Evolutionary conservation across 2,113 vertebrate genomes (phyloP).

Genomic region (Uria lomvia): DNA sequence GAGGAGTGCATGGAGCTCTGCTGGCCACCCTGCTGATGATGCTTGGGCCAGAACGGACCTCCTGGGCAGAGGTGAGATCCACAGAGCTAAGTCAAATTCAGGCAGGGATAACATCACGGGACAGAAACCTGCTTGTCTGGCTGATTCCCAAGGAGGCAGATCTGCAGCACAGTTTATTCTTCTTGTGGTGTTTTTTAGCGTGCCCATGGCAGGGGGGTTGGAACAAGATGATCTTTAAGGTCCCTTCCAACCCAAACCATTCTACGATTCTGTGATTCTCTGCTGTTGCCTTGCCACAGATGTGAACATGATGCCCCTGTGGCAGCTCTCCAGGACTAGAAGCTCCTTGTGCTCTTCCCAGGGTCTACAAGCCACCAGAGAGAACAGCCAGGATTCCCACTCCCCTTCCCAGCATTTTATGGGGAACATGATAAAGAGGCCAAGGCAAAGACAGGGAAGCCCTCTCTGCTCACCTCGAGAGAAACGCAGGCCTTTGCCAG

Average conservation of each 20-base stretch:
- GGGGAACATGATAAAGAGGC: background rate
- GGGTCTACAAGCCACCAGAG: background rate
- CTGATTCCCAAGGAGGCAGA: background rate
- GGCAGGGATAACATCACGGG: background rate
- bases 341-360: background rate
- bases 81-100: background rate
- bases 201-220: too few species aligned
- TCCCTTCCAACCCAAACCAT: too few species aligned
- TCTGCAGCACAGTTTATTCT: background rate
- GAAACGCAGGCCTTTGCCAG: conserved; percentile 92
- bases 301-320: rapidly evolving
- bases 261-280: background rate
- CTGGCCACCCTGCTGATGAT: background rate
- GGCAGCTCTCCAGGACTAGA: background rate
- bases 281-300: background rate
- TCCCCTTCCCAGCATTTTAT: background rate
- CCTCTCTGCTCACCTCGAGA: conserved; percentile 82
- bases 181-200: too few species aligned
- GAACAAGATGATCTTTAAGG: too few species aligned
- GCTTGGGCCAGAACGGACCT: background rate
- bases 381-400: background rate
- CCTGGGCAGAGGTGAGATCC: background rate
- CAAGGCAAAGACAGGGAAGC: background rate
- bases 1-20: background rate
- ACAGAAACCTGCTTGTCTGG: background rate